Conservation (phyloP, 2,888 invertebrate species). For the Helleia helle region DNA sequence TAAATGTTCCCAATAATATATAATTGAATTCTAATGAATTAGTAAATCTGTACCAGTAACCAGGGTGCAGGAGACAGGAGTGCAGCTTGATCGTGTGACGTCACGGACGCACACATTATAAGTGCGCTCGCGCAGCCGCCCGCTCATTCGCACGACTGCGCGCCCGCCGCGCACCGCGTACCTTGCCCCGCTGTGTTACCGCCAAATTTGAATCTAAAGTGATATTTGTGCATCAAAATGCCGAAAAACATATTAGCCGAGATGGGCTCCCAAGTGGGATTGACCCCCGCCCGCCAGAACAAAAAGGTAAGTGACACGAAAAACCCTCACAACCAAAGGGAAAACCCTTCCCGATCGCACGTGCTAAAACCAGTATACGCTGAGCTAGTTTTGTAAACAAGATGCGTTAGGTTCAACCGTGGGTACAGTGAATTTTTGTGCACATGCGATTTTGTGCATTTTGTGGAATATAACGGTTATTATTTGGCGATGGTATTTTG, state of each 20-base stretch:
- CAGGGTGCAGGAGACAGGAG: conserved; percentile 18
- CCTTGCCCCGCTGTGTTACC: conserved; percentile 29
- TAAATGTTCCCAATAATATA: too few relatives aligned
- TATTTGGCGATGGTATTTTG: conserved; percentile 33
- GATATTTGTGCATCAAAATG: conserved; percentile 46
- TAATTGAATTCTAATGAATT: too few relatives aligned
- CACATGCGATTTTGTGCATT: conserved; percentile 13
- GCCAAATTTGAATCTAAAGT: conserved; percentile 27
- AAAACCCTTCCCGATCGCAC: background rate
- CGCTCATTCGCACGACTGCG: conserved; percentile 48
- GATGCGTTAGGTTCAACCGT: too few relatives aligned
- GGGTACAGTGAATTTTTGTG: conserved; percentile 8
- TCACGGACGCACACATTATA: conserved; percentile 38
- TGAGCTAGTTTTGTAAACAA: background rate
- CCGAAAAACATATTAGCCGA: conserved; percentile 64
- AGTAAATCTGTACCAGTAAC: too few relatives aligned
- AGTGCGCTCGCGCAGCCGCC: conserved; percentile 35
- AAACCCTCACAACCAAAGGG: background rate
- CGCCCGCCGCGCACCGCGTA: conserved; percentile 48
- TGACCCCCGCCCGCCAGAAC: conserved; percentile 52
- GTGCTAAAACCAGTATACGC: conserved; percentile 6
- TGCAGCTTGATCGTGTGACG: conserved; percentile 30
- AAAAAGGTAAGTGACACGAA: conserved; percentile 42
- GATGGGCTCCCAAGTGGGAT: conserved; percentile 68
- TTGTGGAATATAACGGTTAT: conserved; percentile 13